Conservation (phyloP, 2,113 vertebrate genomes). For the Rattus rattus region DNA sequence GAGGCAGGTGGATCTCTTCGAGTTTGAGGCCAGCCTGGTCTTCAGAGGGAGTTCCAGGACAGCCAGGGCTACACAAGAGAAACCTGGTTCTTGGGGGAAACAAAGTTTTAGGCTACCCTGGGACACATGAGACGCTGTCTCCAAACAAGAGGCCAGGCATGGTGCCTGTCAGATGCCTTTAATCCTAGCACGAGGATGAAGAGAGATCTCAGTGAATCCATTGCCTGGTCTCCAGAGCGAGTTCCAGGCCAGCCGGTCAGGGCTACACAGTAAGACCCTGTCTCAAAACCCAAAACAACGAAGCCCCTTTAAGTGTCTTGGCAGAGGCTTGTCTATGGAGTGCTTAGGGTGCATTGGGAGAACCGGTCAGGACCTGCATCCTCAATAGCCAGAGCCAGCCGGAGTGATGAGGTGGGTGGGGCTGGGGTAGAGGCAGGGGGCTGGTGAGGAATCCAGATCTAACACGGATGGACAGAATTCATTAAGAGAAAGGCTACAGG, state of each 20-base stretch:
- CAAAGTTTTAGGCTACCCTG: neutral
- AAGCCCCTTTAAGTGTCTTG: neutral
- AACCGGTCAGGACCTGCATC: neutral
- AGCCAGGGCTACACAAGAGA: neutral
- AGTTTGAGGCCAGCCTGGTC: neutral
- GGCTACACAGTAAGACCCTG: neutral
- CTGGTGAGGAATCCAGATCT: neutral
- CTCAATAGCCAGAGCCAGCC: too few relatives aligned
- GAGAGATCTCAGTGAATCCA: neutral
- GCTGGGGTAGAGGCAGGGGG: neutral
- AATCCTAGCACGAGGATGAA: neutral
- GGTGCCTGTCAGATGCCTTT: accelerated
- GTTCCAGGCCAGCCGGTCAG: neutral
- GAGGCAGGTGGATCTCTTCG: neutral
- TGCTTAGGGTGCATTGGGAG: too few relatives aligned
- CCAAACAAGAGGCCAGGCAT: neutral
- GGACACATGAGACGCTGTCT: neutral
- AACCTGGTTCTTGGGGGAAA: too few relatives aligned
- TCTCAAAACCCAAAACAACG: neutral
- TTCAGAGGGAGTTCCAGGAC: neutral
- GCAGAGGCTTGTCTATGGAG: neutral
- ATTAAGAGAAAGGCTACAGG: neutral
- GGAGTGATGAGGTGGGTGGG: neutral
- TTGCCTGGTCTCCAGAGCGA: neutral
- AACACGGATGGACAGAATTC: neutral